These are phyloP conservation scores for Porphyrio hochstetteri DNA, from an alignment of 2,113 vertebrate genomes.

Conservation along the genomic window DNA sequence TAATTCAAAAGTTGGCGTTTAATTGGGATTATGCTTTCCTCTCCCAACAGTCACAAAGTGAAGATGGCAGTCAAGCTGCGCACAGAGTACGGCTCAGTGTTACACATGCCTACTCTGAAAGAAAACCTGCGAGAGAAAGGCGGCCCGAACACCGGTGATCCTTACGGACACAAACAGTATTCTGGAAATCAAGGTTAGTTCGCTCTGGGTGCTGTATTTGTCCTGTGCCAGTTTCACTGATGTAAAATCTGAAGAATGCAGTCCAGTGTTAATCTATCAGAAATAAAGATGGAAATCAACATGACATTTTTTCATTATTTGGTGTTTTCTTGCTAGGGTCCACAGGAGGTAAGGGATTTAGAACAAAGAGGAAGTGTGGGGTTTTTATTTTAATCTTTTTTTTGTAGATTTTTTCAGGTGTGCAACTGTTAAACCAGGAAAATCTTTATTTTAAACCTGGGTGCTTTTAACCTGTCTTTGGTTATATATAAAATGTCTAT, in stretches of 20 bases:
- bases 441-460: background rate
- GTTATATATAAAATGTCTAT: background rate
- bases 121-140: slow-evolving; percentile 86
- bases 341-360: background rate
- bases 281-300: background rate
- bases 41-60: slow-evolving; percentile 83
- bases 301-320: accelerated
- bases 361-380: background rate
- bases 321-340: background rate
- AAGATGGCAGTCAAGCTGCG: slow-evolving; percentile 92
- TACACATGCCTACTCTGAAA: slow-evolving; percentile 93
- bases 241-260: background rate
- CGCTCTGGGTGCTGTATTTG: background rate
- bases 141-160: slow-evolving; percentile 62
- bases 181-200: slow-evolving; percentile 81
- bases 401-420: background rate
- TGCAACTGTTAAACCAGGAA: background rate
- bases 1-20: background rate
- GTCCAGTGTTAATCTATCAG: background rate
- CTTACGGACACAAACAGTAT: slow-evolving; percentile 82
- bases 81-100: slow-evolving; percentile 86
- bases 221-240: background rate
- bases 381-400: background rate
- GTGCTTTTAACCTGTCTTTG: accelerated
- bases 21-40: background rate